Evolutionary conservation across 2,888 invertebrate genomes (phyloP), one percentile per base, ranked within the genome.

Genomic region (Gisinianus flammeolus): DNA sequence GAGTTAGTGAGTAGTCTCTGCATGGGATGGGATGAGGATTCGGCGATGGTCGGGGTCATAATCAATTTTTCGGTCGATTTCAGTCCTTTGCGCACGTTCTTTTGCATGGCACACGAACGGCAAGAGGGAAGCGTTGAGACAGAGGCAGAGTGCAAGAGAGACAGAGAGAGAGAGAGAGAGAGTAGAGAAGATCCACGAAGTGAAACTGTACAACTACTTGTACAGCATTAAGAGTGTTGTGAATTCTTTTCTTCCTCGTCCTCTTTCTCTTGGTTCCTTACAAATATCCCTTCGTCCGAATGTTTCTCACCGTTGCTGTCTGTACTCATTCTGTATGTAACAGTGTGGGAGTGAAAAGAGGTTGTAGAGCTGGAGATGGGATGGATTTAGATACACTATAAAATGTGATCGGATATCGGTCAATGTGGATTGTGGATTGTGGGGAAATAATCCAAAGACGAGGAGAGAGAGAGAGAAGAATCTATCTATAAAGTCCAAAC

Each of bases 51-150:
- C 33, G 77, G 77, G 78, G 80, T 77, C 80, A 77, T 80, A 80
- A 80, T 80, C 80, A 80, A 80, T 80, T 80, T 80, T 80, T 80
- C 80, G 80, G 80, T 80, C 80, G 80, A 80, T 80, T 80, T 78
- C 75, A 71, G 78, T 64, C 75, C 72, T 80, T 70, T 80, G 80
- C 80, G 80, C 80, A 80, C 78, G 78, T 76, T 74, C 80, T 62
- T 72, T 22, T 35, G 28, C 28, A 16, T 24, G 26, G n/a, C n/a
- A n/a, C n/a, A n/a, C 12, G 58, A 58, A 26, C 22, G 5, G 26
- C 26, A n/a, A 22, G 58, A 58, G 22, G 26, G 26, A 58, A 26
- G 22, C n/a, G n/a, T n/a, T n/a, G n/a, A n/a, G n/a, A n/a, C n/a
- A 16, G 16, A 44, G 16, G 52, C 10, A 44, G 52, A 44, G 52